Conservation (phyloP, 2,797 vertebrate species). For the Euphonia xanthogaster region DNA sequence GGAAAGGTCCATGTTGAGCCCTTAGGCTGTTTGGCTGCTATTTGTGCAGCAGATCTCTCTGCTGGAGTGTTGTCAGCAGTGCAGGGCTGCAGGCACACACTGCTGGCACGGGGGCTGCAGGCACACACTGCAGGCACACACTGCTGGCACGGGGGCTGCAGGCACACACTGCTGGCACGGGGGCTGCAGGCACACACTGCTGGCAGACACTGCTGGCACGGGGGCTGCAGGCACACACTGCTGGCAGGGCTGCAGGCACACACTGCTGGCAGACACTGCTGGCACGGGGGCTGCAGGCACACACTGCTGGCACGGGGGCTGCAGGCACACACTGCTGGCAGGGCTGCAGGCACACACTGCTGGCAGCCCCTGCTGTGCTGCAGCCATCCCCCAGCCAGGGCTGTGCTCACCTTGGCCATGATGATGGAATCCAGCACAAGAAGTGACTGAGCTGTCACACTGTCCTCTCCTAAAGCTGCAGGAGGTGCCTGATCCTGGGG, state of each 20-base stretch:
- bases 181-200: no score
- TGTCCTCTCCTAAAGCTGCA: not conserved
- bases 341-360: no score
- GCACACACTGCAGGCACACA: no score
- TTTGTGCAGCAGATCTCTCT: not conserved
- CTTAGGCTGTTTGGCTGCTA: not conserved
- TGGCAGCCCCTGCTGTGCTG: not conserved
- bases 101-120: not conserved
- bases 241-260: accelerated
- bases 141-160: no score
- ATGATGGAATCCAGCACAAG: not conserved
- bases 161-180: no score
- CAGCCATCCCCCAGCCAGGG: accelerated
- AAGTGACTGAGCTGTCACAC: not conserved
- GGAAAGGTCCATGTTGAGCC: not conserved
- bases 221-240: no score
- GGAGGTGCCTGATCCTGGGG: not conserved
- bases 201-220: no score
- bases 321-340: no score
- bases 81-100: not conserved
- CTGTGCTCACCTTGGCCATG: not conserved
- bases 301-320: no score
- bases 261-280: accelerated
- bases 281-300: not conserved
- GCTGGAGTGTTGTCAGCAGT: not conserved